phyloP scores from a whole-genome alignment of 2,113 vertebrate genomes.

The Ciconia boyciana region DNA sequence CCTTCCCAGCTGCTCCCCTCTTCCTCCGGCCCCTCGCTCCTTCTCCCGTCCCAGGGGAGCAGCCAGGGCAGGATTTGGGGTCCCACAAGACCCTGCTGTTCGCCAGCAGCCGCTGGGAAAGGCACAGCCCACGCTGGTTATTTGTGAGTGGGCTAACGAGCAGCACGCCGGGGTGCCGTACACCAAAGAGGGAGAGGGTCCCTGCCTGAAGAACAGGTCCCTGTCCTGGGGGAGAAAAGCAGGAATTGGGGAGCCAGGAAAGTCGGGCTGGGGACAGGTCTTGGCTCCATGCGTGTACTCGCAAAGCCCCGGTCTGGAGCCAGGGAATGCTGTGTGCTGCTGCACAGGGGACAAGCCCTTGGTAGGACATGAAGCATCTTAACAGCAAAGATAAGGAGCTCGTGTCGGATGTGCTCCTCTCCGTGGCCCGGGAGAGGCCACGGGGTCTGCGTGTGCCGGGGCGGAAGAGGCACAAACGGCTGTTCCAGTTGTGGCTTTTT shows the following conservation, averaged over 20 bases:
- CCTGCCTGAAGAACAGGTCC: not conserved
- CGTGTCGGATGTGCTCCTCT: not conserved
- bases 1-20: not conserved
- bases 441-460: accelerated
- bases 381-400: accelerated
- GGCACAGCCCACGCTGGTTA: not conserved
- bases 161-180: accelerated
- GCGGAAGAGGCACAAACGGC: not conserved
- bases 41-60: not conserved
- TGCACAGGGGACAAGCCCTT: not conserved
- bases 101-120: not conserved
- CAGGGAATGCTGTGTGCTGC: not conserved
- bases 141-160: not conserved
- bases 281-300: accelerated
- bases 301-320: not conserved
- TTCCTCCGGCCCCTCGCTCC: not conserved
- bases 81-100: not conserved
- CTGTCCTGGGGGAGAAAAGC: not conserved
- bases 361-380: not conserved
- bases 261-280: not conserved
- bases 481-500: not conserved
- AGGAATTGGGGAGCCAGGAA: not conserved
- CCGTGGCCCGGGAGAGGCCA: accelerated
- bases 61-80: not conserved
- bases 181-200: not conserved